A percentile compares a stretch with the other conserved stretches of the same genome.
Evolutionary conservation across 2,113 vertebrate species (phyloP).

Genomic region (Psittacus erithacus): DNA sequence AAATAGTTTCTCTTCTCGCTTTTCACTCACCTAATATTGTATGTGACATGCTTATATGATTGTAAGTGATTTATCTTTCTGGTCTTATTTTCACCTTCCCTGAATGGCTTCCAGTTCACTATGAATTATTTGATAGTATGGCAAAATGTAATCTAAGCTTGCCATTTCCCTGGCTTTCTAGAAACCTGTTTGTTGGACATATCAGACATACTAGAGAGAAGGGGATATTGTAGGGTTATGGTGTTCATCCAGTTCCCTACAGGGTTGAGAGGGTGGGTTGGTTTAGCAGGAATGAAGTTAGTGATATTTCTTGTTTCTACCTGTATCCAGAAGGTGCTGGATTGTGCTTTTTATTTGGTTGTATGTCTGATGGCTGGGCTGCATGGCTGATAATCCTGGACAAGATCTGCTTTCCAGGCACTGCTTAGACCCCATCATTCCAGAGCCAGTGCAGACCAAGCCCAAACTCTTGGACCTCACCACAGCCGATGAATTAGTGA

Average conservation of each 20-base stretch:
- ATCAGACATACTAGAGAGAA: not conserved
- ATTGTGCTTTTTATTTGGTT: not conserved
- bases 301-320: not conserved
- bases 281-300: not conserved
- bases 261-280: rapidly evolving
- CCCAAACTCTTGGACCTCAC: not conserved
- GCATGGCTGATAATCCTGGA: not conserved
- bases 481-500: rapidly evolving
- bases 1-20: not conserved
- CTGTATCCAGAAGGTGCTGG: not conserved
- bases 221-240: not conserved
- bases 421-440: rapidly evolving
- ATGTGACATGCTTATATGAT: not conserved
- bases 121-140: constrained; percentile 14
- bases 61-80: constrained; percentile 28
- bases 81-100: constrained; percentile 23
- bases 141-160: not conserved
- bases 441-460: not conserved
- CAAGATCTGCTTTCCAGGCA: not conserved
- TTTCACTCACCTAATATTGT: not conserved
- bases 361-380: not conserved
- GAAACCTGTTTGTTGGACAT: not conserved
- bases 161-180: not conserved
- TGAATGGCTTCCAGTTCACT: constrained; percentile 18
- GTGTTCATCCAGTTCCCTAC: not conserved